phyloP scores from a whole-genome alignment of 1,140 invertebrate genomes.

The Aporrectodea caliginosa region DNA sequence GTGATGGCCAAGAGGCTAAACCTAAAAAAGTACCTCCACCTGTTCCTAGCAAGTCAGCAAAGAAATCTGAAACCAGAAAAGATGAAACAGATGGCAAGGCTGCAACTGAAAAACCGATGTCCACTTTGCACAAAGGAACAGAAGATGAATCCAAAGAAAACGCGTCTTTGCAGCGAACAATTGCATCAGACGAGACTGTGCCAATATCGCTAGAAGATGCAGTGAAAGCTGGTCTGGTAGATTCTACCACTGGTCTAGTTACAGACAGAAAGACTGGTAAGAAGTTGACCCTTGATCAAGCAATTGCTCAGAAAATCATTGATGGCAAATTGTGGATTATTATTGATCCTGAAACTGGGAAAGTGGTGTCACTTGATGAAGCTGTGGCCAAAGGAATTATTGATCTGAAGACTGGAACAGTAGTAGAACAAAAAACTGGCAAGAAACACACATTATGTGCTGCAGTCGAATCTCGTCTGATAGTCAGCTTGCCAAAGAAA shows the following conservation, averaged over 20 bases:
- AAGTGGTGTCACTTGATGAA: constrained; percentile 62
- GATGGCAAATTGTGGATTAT: constrained; percentile 23
- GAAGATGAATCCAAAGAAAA: no score
- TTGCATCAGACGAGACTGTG: no score
- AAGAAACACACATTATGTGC: no score
- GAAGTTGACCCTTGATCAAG: constrained; percentile 44
- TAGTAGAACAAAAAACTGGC: no score
- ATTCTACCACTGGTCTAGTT: constrained; percentile 21
- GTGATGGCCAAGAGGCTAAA: constrained; percentile 59
- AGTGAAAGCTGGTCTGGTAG: constrained; percentile 60
- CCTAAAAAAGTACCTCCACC: background rate
- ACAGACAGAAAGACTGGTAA: constrained; percentile 49
- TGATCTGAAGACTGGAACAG: background rate
- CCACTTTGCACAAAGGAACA: no score
- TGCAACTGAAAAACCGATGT: no score
- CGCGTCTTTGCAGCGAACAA: no score
- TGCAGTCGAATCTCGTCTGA: no score
- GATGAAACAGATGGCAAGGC: no score
- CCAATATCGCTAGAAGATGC: constrained; percentile 53
- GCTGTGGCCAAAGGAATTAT: constrained; percentile 59
- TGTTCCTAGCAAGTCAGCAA: background rate
- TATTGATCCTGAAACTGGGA: constrained; percentile 38
- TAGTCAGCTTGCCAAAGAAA: no score
- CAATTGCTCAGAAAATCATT: constrained; percentile 43
- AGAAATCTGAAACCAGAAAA: no score